phyloP scores from a whole-genome alignment of 2,888 invertebrate genomes.

The Drosophila anceps region DNA sequence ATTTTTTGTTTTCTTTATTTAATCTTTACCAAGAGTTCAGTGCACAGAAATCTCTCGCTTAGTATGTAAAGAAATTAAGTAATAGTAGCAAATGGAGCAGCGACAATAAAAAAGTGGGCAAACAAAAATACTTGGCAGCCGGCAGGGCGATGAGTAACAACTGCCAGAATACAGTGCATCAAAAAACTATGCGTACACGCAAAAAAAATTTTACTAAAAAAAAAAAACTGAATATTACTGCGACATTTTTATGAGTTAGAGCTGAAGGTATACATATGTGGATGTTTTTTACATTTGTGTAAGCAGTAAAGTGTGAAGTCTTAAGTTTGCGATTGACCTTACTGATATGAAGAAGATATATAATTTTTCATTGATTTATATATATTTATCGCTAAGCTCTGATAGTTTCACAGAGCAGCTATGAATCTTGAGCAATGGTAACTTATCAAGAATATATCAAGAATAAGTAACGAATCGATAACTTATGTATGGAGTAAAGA shows the following conservation, averaged over 20 bases:
- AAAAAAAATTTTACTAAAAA: neutral
- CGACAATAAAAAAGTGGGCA: constrained; percentile 18
- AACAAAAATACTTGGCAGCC: constrained; percentile 53
- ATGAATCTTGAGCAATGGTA: too few species aligned
- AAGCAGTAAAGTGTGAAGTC: neutral
- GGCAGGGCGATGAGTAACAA: constrained; percentile 67
- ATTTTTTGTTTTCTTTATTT: constrained; percentile 1
- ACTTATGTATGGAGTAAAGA: too few species aligned
- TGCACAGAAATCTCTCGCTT: constrained; percentile 41
- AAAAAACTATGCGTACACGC: constrained; percentile 32
- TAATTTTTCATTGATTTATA: too few species aligned
- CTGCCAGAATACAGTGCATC: constrained; percentile 48
- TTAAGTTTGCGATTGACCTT: neutral
- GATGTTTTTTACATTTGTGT: neutral
- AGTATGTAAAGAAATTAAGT: constrained; percentile 60
- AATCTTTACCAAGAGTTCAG: constrained; percentile 54
- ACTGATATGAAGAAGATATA: neutral
- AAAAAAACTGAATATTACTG: neutral
- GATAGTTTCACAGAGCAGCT: too few species aligned
- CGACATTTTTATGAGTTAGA: neutral
- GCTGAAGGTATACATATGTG: neutral
- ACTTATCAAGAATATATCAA: too few species aligned
- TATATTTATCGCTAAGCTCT: neutral
- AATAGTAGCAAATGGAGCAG: constrained; percentile 56
- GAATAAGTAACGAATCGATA: neutral